Evolutionary conservation across 2,888 invertebrate species (phyloP), one percentile per base, ranked within the genome.

Genomic region (Pseudeuparius sepicola): DNA sequence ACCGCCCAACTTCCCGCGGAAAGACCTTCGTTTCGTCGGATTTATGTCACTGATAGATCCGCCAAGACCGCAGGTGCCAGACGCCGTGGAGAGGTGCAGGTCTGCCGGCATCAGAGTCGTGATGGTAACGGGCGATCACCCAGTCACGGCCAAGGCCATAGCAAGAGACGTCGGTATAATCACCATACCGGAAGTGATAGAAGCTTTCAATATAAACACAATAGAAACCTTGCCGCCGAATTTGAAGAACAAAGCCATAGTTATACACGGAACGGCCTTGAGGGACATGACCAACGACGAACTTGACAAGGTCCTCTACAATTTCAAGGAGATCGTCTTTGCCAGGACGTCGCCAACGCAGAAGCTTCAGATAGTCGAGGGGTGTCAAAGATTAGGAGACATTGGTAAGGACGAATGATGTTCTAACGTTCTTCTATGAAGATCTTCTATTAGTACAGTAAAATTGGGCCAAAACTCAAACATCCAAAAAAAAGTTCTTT

Each of bases 111-210:
- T 89, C 39, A 78, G 84, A 34, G 75, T 79, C 5, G 73, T 82
- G 51, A 84, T 84, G 84, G 78, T 84, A 3, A 84, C 84, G 0
- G 84, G 83, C 6, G 85, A 86, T 61, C 85, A 86, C 59, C 85
- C 85, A 1, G 75, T 78, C 35, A 86, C 85, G 4, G 85, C 85
- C 18, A 75, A 78, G 52, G 80, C 85, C 7, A 78, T 86, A 36
- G 85, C 85, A 1, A 63, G 68, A 39, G 72, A 77, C 43, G 82
- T 83, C 3, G 81, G 82, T 20, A 83, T 84, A 45, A 79, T 81
- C 26, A 73, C 75, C 10, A 61, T 65, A 3, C 45, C 50, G 5
- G 52, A 57, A 24, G 49, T 51, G 1, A 50, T 57, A 20, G 59
- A 59, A 28, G 53, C 55, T 2, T 49, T 45, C 27, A 50, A 50